A percentile compares a stretch with the other conserved stretches of the same genome.
phyloP scores from a whole-genome alignment of 2,888 invertebrate species.

The Drosophila colorata region DNA sequence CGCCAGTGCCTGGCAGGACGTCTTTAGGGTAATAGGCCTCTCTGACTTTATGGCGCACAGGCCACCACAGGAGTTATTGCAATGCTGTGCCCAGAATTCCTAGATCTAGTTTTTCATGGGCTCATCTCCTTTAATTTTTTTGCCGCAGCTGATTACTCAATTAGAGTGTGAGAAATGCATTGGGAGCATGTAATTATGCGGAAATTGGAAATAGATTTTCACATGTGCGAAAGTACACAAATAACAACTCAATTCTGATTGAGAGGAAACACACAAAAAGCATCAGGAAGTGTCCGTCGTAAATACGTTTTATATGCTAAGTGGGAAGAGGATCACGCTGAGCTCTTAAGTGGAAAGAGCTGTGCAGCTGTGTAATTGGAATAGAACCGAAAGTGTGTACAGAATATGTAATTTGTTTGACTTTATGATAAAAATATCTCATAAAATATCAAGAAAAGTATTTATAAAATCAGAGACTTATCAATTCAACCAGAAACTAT shows the following conservation, averaged over 20 bases:
- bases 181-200: slow-evolving; percentile 52
- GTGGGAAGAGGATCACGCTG: slow-evolving; percentile 14
- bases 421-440: background rate
- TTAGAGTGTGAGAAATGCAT: slow-evolving; percentile 59
- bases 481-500: no score
- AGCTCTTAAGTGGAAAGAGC: slow-evolving; percentile 33
- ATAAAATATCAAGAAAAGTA: background rate
- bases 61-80: slow-evolving; percentile 53
- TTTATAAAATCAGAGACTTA: no score
- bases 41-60: slow-evolving; percentile 54
- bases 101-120: slow-evolving; percentile 11
- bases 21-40: slow-evolving; percentile 32
- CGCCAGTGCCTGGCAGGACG: slow-evolving; percentile 64
- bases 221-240: slow-evolving; percentile 39
- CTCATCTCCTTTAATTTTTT: slow-evolving; percentile 8
- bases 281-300: slow-evolving; percentile 17
- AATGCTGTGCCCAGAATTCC: slow-evolving; percentile 31
- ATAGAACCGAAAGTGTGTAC: background rate
- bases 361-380: slow-evolving; percentile 2
- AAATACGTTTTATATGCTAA: slow-evolving; percentile 4
- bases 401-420: no score
- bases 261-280: slow-evolving; percentile 6
- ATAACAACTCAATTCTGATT: slow-evolving; percentile 34
- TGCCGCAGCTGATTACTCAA: slow-evolving; percentile 67
- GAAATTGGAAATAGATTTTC: slow-evolving; percentile 43